Evolutionary conservation across 2,797 vertebrate genomes (phyloP).

Genomic region (Carapus acus): DNA sequence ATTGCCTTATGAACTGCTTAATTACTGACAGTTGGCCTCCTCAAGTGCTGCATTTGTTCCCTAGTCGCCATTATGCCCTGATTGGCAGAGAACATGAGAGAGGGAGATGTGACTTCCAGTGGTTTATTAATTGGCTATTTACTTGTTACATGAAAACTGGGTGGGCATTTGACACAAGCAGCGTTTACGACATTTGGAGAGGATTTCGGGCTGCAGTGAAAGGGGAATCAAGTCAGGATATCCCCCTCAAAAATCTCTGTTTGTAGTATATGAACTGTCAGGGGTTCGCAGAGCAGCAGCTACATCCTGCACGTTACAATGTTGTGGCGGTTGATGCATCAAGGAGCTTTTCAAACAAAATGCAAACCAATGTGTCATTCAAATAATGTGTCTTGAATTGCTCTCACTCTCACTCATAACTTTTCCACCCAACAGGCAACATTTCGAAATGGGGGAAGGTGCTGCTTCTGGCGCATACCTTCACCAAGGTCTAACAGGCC

Average conservation of each 20-base stretch:
- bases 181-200: constrained; percentile 60
- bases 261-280: no score
- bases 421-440: constrained; percentile 11
- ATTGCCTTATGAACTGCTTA: constrained; percentile 77
- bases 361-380: no score
- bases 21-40: constrained; percentile 74
- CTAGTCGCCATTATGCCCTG: constrained; percentile 59
- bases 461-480: no score
- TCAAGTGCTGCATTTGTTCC: constrained; percentile 72
- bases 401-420: no score
- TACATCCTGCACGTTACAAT: no score
- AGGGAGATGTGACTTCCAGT: constrained; percentile 57
- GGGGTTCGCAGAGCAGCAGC: neutral
- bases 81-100: constrained; percentile 60
- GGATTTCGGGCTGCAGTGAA: constrained; percentile 14
- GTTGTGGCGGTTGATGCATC: neutral
- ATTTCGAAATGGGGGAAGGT: neutral
- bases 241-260: neutral
- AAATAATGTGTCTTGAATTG: no score
- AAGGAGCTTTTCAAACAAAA: no score
- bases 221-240: neutral
- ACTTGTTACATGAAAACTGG: constrained; percentile 64
- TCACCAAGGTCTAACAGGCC: no score
- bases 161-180: constrained; percentile 64
- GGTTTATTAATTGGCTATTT: constrained; percentile 68